Percentiles rank a stretch among this genome's conserved stretches.
Evolutionary conservation across 2,113 vertebrate species (phyloP).

Genomic region (Callocephalon fimbriatum): DNA sequence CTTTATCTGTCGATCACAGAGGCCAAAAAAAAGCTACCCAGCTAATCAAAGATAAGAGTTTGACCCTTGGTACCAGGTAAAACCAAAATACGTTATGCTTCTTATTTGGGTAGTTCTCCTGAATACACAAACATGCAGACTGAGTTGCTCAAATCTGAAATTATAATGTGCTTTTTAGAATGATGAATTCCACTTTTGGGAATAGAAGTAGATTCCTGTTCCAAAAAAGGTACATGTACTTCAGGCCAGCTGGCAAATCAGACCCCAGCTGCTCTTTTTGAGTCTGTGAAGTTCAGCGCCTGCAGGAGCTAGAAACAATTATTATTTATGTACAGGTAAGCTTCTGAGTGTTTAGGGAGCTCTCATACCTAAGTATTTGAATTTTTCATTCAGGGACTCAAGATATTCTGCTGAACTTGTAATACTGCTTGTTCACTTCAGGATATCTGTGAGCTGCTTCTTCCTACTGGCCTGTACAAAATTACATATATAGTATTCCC

Average conservation of each 20-base stretch:
- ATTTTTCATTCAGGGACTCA: not conserved
- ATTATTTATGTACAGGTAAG: not conserved
- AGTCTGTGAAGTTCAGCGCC: not conserved
- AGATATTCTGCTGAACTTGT: not conserved
- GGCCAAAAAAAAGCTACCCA: not conserved
- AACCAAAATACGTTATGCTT: not conserved
- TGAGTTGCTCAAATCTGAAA: slow-evolving; percentile 23
- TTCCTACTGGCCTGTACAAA: not conserved
- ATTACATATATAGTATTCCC: not conserved
- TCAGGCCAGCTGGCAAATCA: not conserved
- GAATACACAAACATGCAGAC: not conserved
- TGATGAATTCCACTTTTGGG: not conserved
- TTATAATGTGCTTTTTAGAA: not conserved
- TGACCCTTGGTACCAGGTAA: not conserved
- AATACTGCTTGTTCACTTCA: not conserved
- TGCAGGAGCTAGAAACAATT: not conserved
- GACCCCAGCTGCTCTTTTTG: not conserved
- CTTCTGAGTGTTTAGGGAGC: not conserved
- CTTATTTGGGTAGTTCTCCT: not conserved
- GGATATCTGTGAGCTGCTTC: not conserved
- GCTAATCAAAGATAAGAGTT: not conserved
- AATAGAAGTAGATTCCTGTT: not conserved
- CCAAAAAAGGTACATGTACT: not conserved
- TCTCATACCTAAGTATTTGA: not conserved
- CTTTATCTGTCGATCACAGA: not conserved